Conservation (phyloP, 2,888 invertebrate species). For the Fabriciana adippe region DNA sequence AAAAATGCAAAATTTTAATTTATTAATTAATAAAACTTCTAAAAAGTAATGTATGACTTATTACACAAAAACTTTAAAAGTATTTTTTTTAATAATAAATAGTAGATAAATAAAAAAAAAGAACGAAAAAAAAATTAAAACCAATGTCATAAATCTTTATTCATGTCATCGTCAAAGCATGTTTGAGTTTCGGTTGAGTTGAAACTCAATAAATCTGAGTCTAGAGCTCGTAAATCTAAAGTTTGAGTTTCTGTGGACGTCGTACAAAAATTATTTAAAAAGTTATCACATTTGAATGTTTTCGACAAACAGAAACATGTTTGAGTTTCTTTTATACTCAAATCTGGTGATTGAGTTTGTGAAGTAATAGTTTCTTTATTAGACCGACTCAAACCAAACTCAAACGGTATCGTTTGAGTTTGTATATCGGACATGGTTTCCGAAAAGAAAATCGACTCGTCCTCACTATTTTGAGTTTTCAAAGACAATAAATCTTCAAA, state of each 20-base stretch:
- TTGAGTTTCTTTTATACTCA: slow-evolving; percentile 71
- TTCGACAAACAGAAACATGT: slow-evolving; percentile 66
- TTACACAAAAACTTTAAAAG: too few species aligned
- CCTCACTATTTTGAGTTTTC: slow-evolving; percentile 64
- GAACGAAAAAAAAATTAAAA: slow-evolving; percentile 20
- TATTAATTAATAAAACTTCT: too few species aligned
- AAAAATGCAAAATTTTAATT: too few species aligned
- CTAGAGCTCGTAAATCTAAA: slow-evolving; percentile 42
- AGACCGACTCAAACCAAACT: slow-evolving; percentile 60
- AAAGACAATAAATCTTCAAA: slow-evolving; percentile 65
- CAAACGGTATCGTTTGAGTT: slow-evolving; percentile 69
- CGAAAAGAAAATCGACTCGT: slow-evolving; percentile 63
- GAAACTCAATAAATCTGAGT: slow-evolving; percentile 57
- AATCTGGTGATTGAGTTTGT: slow-evolving; percentile 58
- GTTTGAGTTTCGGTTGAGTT: slow-evolving; percentile 68
- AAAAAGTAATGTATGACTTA: too few species aligned
- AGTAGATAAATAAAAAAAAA: neutral
- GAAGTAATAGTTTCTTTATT: slow-evolving; percentile 66
- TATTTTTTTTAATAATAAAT: neutral
- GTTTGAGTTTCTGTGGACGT: slow-evolving; percentile 71
- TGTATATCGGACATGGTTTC: slow-evolving; percentile 71
- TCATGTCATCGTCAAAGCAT: slow-evolving; percentile 50
- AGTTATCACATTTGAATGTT: slow-evolving; percentile 55
- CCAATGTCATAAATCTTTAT: slow-evolving; percentile 40
- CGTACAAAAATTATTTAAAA: slow-evolving; percentile 45